Base-by-base conservation (phyloP, 2,888 invertebrate species). In the Acrocera orbiculus region DNA sequence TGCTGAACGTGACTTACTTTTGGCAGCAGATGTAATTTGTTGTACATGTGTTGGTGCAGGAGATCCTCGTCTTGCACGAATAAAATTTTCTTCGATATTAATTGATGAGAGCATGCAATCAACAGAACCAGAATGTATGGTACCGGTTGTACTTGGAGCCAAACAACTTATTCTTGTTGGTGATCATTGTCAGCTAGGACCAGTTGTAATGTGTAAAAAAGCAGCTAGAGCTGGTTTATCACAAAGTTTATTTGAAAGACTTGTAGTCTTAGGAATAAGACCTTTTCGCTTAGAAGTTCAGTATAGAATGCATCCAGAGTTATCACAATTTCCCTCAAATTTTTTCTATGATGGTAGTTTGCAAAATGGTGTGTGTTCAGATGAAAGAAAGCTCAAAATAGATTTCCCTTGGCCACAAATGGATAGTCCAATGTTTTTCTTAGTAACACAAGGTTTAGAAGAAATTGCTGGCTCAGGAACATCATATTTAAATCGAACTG, bases 41-140 rank as follows among this genome's bases (percentile, higher is more conserved):
- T 95, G 95, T 53, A 99, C 98, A 0, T 98, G 98, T 56, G 96
- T 98, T 0, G 95, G 95, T 9, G 95, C 98, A 0, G 98, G 98
- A 0, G 98, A 98, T 62, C 86, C 89, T 0, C 66, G 98, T 14
- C 65, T 98, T n/a, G 76, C 80, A 2, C 71, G 89, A 34, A 75
- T 96, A 53, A 86, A 93, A 51, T 96, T 96, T 64, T 82, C 89
- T 43, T 90, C 90, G 15, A 93, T 96, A 46, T 69, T 96, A 9
- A 95, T 96, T 42, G 95, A 96, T 54, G 95, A 96, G 57, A 90
- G 86, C 48, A 90, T 90, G 76, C 93, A 93, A 59, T 89, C 93
- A 0, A 95, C 95, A 0, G 87, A 90, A 53, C 95, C 95, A 0
- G 95, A 96, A 52, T 95, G 95, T 52, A 92, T 98, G 93, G 96